A percentile compares a stretch with the other conserved stretches of the same genome.
phyloP scores from a whole-genome alignment of 53 echinoderm and acorn worm species.

The Echinometra lucunter region DNA sequence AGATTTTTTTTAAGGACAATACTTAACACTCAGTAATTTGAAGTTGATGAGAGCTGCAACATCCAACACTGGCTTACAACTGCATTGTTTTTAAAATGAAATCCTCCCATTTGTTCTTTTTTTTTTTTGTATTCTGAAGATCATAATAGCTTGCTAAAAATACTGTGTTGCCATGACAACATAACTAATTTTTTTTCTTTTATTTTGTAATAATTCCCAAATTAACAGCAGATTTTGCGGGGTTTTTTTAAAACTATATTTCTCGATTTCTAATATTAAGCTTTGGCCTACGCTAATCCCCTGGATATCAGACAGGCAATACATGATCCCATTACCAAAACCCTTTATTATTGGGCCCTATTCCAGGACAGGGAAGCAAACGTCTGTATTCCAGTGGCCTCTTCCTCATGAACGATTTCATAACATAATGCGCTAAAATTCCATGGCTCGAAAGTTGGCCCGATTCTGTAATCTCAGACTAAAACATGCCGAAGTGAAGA shows the following conservation, averaged over 20 bases:
- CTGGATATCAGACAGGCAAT: neutral
- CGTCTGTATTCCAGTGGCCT: slow-evolving; percentile 10
- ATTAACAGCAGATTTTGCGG: neutral
- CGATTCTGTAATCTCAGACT: slow-evolving; percentile 27
- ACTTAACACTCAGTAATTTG: neutral
- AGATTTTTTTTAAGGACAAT: neutral
- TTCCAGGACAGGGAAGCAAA: neutral
- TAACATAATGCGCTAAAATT: slow-evolving; percentile 22
- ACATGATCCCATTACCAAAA: too few relatives aligned
- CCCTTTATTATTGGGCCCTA: too few relatives aligned
- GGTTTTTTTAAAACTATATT: too few relatives aligned
- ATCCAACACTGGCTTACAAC: neutral
- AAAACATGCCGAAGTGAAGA: neutral
- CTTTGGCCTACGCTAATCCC: neutral
- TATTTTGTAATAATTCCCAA: neutral
- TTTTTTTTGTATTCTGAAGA: neutral
- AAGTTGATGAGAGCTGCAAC: neutral
- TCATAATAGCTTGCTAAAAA: too few relatives aligned
- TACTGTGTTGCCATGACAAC: neutral
- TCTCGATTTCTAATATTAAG: neutral
- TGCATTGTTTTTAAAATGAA: neutral
- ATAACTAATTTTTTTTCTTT: neutral
- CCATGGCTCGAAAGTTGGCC: neutral
- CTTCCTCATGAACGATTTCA: neutral
- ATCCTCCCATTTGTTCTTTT: neutral